Evolutionary conservation across 1,140 invertebrate genomes (phyloP).

Genomic region (Dermatophagoides farinae): DNA sequence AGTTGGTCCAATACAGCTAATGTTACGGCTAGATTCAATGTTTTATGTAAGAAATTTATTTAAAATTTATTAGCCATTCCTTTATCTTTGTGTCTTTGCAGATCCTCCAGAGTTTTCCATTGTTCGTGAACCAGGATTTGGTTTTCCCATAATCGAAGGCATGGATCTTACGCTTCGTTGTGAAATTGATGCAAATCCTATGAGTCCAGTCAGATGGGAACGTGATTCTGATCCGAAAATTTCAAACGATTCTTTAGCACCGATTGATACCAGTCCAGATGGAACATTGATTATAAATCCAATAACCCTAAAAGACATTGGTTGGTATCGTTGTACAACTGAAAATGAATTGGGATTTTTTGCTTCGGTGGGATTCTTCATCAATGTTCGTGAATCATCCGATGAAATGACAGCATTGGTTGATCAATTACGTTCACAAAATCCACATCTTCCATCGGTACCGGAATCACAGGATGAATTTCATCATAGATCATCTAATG

Average conservation of each 20-base stretch:
- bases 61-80: neutral
- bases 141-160: conserved; percentile 57
- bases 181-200: conserved; percentile 71
- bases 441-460: too few relatives aligned
- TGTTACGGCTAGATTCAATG: conserved; percentile 48
- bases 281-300: conserved; percentile 60
- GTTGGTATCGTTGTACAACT: conserved; percentile 72
- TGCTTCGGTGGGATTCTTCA: conserved; percentile 66
- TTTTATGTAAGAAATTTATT: conserved; percentile 46
- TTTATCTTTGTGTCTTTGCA: conserved; percentile 26
- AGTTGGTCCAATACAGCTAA: conserved; percentile 41
- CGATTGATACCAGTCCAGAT: conserved; percentile 27
- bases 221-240: conserved; percentile 26
- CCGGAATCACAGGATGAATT: too few relatives aligned
- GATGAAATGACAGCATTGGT: conserved; percentile 24
- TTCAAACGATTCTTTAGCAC: conserved; percentile 8
- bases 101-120: conserved; percentile 74
- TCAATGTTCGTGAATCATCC: conserved; percentile 54
- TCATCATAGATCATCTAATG: neutral
- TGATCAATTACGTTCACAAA: too few relatives aligned
- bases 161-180: conserved; percentile 65
- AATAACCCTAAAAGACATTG: conserved; percentile 49
- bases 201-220: conserved; percentile 61
- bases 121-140: conserved; percentile 65
- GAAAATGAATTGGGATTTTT: conserved; percentile 56